Evolutionary conservation across 2,797 vertebrate species (phyloP).

Genomic region (Spheniscus humboldti): DNA sequence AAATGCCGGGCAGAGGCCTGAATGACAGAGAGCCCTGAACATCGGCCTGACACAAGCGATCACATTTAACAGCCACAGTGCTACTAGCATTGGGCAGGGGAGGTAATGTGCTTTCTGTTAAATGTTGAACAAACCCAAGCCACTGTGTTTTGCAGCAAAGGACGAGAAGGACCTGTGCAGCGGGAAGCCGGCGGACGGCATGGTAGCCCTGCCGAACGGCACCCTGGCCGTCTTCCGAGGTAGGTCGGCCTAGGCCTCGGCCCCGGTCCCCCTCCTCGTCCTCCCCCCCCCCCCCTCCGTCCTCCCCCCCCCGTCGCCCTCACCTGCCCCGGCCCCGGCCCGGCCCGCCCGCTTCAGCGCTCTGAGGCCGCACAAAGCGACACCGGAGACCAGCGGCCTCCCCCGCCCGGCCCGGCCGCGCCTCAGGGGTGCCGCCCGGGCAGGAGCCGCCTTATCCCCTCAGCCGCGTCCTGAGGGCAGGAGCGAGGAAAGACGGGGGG

Average conservation of each 20-base stretch:
- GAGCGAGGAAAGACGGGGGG: not conserved
- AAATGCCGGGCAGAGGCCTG: not conserved
- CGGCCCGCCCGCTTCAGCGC: not conserved
- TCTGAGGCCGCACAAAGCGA: not conserved
- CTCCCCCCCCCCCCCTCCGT: too few relatives aligned
- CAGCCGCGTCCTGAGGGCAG: not conserved
- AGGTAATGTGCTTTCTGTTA: accelerated
- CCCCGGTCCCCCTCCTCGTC: too few relatives aligned
- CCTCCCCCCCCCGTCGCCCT: too few relatives aligned
- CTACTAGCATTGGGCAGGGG: accelerated
- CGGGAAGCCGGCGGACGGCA: slow-evolving; percentile 79
- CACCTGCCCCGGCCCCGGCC: too few relatives aligned
- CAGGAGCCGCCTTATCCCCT: too few relatives aligned
- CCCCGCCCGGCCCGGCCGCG: accelerated
- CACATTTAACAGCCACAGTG: accelerated
- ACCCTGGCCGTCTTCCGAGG: slow-evolving; percentile 92
- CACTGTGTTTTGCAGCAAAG: not conserved
- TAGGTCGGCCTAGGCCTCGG: not conserved
- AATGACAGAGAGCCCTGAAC: not conserved
- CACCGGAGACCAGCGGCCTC: too few relatives aligned
- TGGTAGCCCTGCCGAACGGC: slow-evolving; percentile 89
- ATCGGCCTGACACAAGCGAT: accelerated
- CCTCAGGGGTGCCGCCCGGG: too few relatives aligned
- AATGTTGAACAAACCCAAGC: not conserved
- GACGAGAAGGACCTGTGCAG: slow-evolving; percentile 88